Conservation (phyloP, 2,888 invertebrate species). For the Phrixothrix hirtus region DNA sequence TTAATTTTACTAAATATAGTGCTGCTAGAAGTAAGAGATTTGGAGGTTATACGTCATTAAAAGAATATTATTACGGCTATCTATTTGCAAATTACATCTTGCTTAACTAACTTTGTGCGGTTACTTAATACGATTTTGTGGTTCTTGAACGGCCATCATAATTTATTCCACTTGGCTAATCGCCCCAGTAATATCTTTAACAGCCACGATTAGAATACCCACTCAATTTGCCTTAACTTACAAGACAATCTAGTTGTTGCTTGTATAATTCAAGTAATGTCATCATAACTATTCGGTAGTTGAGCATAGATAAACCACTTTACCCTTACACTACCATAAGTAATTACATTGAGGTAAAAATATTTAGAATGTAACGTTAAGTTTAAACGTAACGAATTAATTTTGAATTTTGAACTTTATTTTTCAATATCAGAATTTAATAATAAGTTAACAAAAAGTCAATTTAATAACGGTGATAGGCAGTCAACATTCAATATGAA, state of each 20-base stretch:
- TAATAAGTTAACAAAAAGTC: too few species aligned
- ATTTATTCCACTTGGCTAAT: constrained; percentile 15
- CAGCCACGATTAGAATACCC: constrained; percentile 10
- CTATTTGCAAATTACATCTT: too few species aligned
- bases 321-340: constrained; percentile 2
- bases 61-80: too few species aligned
- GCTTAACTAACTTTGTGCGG: neutral
- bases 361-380: neutral
- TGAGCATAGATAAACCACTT: neutral
- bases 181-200: constrained; percentile 6
- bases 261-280: constrained; percentile 12
- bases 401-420: too few species aligned
- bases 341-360: neutral
- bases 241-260: constrained; percentile 4
- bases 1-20: too few species aligned
- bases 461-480: too few species aligned
- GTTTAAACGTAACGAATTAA: neutral
- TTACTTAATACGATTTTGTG: constrained; percentile 2
- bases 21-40: too few species aligned
- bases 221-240: constrained; percentile 13
- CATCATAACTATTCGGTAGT: constrained; percentile 17
- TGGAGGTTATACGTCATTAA: too few species aligned
- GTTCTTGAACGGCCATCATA: constrained; percentile 10
- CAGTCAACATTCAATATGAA: neutral
- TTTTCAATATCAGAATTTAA: too few species aligned